phyloP scores from a whole-genome alignment of 2,888 invertebrate genomes.

The Agrotis puta region DNA sequence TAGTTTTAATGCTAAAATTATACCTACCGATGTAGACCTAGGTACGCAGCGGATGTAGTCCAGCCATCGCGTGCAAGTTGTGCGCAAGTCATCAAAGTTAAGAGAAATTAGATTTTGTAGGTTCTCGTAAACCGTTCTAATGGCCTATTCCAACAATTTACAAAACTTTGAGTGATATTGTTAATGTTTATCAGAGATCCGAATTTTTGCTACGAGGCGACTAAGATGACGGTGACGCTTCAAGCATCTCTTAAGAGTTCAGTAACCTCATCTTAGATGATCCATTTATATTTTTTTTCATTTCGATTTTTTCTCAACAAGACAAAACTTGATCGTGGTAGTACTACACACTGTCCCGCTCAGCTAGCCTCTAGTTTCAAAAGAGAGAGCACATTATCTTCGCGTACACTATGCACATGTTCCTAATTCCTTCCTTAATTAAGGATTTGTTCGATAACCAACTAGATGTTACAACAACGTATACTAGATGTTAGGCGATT shows the following conservation, averaged over 20 bases:
- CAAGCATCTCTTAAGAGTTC: constrained; percentile 27
- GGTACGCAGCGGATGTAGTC: background rate
- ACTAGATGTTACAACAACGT: too few species aligned
- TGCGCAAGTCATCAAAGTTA: constrained; percentile 49
- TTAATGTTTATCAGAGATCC: constrained; percentile 36
- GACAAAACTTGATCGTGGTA: too few species aligned
- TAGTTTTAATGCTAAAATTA: background rate
- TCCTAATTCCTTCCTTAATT: too few species aligned
- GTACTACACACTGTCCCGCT: too few species aligned
- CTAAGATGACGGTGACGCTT: background rate
- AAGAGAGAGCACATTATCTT: too few species aligned
- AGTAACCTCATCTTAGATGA: constrained; percentile 3
- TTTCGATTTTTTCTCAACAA: too few species aligned
- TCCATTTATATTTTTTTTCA: too few species aligned
- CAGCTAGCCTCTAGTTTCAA: too few species aligned
- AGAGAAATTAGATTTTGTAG: constrained; percentile 43
- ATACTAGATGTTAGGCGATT: too few species aligned
- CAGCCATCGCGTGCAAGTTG: constrained; percentile 31
- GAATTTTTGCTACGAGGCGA: constrained; percentile 22
- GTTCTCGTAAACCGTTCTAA: constrained; percentile 46
- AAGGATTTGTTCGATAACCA: too few species aligned
- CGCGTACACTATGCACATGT: too few species aligned
- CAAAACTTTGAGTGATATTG: constrained; percentile 40
- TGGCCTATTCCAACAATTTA: constrained; percentile 36
- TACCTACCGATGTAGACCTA: background rate